Percentiles rank a stretch among this genome's conserved stretches.
These are phyloP conservation scores for Drosophila neotestacea DNA, from an alignment of 2,888 invertebrate species.

Conservation along the genomic window DNA sequence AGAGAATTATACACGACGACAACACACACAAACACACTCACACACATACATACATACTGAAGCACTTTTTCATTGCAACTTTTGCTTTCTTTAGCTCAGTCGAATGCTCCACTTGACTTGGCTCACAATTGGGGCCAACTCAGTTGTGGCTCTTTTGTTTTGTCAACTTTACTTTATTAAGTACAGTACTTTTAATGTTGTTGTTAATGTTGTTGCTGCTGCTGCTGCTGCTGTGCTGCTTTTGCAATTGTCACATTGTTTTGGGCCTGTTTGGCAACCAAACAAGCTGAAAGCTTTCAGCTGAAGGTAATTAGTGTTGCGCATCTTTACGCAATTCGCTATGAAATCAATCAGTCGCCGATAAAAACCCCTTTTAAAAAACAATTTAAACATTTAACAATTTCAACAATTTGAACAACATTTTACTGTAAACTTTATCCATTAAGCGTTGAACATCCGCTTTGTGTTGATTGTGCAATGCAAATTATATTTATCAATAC, in stretches of 20 bases:
- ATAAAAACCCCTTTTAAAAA: constrained; percentile 10
- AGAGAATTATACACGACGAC: constrained; percentile 37
- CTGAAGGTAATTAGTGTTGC: constrained; percentile 58
- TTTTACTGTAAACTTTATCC: constrained; percentile 40
- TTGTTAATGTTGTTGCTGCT: constrained; percentile 21
- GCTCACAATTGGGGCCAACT: constrained; percentile 48
- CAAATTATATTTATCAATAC: constrained; percentile 34
- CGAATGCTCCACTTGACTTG: constrained; percentile 57
- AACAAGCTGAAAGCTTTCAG: constrained; percentile 1
- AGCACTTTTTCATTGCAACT: constrained; percentile 30
- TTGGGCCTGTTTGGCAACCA: constrained; percentile 41
- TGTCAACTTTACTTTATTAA: constrained; percentile 64
- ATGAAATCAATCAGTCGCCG: constrained; percentile 36
- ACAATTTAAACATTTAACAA: constrained; percentile 30
- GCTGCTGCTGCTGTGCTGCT: constrained; percentile 35
- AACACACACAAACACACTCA: constrained; percentile 18
- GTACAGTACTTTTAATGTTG: constrained; percentile 33
- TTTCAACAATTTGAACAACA: constrained; percentile 28
- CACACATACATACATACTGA: constrained; percentile 6
- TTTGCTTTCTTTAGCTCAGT: constrained; percentile 66
- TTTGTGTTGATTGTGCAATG: constrained; percentile 49
- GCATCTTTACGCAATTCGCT: constrained; percentile 54
- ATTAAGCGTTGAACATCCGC: constrained; percentile 65
- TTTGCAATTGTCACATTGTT: constrained; percentile 78
- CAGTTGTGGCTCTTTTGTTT: constrained; percentile 58